Evolutionary conservation across 2,797 vertebrate genomes (phyloP).

Genomic region (Pseudochirops cupreus): DNA sequence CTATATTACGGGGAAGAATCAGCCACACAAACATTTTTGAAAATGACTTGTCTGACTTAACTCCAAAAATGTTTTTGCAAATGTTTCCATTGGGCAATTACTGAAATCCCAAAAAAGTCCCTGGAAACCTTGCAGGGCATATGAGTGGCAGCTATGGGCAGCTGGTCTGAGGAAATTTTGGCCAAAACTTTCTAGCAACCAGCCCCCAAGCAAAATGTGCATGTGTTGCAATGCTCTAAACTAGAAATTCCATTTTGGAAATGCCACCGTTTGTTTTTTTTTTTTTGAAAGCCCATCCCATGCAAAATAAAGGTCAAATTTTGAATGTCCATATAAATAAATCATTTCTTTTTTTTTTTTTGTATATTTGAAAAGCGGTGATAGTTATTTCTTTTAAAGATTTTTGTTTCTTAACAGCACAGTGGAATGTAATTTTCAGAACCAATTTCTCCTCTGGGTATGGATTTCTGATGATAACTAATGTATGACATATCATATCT

Average conservation of each 20-base stretch:
- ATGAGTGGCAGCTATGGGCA: constrained; percentile 31
- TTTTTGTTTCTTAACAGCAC: background rate
- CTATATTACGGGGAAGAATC: background rate
- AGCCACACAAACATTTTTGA: constrained; percentile 32
- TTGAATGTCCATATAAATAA: background rate
- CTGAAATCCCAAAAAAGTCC: constrained; percentile 34
- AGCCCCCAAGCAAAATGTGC: background rate
- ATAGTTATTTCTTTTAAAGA: constrained; percentile 33
- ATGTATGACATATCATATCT: background rate
- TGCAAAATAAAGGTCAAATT: constrained; percentile 22
- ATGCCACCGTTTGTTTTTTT: background rate
- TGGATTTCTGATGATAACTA: constrained; percentile 22
- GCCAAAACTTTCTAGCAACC: background rate
- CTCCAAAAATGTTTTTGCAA: constrained; percentile 25
- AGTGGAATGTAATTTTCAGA: background rate
- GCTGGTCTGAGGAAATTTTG: constrained; percentile 28
- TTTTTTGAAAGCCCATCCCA: constrained; percentile 7
- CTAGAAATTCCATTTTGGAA: constrained; percentile 22
- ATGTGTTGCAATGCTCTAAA: constrained; percentile 19
- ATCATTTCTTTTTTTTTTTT: constrained; percentile 31
- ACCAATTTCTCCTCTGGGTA: background rate
- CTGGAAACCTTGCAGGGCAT: constrained; percentile 22
- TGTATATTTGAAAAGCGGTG: constrained; percentile 15
- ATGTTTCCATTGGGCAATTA: constrained; percentile 58
- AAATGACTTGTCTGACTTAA: constrained; percentile 46